Percentiles rank a stretch among this genome's conserved stretches.
Conservation (phyloP, 2,888 invertebrate genomes). For the Fragum fragum region DNA sequence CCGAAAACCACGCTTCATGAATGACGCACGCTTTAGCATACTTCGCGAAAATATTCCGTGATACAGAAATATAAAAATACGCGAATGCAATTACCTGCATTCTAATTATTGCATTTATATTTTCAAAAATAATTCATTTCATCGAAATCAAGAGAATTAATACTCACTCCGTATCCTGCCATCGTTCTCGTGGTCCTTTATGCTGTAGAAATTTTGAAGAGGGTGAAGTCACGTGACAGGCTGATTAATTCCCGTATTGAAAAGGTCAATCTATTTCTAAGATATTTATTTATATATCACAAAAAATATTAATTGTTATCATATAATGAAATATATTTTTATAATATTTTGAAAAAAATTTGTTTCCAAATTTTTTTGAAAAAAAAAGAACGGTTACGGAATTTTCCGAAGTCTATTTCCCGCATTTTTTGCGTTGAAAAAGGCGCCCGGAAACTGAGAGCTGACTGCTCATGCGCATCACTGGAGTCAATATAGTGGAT, state of each 20-base stretch:
- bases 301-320: background rate
- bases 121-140: too few species aligned
- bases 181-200: conserved; percentile 35
- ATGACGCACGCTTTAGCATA: too few species aligned
- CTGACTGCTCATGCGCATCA: conserved; percentile 17
- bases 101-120: too few species aligned
- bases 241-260: background rate
- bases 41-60: too few species aligned
- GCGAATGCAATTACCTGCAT: too few species aligned
- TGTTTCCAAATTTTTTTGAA: too few species aligned
- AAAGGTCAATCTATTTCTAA: too few species aligned
- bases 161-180: conserved; percentile 57
- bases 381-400: background rate
- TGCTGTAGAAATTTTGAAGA: background rate
- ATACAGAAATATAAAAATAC: too few species aligned
- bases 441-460: conserved; percentile 3
- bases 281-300: background rate
- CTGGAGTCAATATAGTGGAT: too few species aligned
- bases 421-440: conserved; percentile 2
- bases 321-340: background rate
- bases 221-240: conserved; percentile 18
- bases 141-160: too few species aligned
- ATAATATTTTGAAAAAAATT: background rate
- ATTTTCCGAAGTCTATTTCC: background rate
- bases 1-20: too few species aligned